A percentile compares a stretch with the other conserved stretches of the same genome.
Evolutionary conservation across 2,113 vertebrate genomes (phyloP).

Genomic region (Trogon melanurus): DNA sequence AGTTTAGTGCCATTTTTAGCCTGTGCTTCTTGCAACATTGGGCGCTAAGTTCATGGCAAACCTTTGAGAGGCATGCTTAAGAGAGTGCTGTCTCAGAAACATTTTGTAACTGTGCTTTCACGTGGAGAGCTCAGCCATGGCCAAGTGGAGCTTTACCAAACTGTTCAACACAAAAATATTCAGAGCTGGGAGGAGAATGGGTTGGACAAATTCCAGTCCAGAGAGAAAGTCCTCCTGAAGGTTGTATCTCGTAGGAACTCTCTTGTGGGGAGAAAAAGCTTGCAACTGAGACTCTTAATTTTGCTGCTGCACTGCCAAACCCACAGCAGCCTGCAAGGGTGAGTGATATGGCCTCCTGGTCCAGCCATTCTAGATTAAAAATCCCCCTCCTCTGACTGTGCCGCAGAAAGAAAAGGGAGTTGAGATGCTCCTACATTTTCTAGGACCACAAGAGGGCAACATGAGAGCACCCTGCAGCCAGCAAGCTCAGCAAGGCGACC

Average conservation of each 20-base stretch:
- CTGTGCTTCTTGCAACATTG: neutral
- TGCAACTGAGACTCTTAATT: neutral
- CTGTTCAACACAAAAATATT: constrained; percentile 37
- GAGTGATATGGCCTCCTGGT: neutral
- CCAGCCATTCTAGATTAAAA: neutral
- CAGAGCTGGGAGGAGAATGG: neutral
- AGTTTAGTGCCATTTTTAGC: neutral
- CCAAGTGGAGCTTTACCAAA: constrained; percentile 56
- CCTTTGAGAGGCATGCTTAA: neutral
- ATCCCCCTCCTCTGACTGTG: neutral
- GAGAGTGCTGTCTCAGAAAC: constrained; percentile 14
- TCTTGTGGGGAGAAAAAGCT: neutral
- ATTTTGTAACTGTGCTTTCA: constrained; percentile 52
- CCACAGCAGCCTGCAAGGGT: neutral
- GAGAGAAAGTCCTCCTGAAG: neutral
- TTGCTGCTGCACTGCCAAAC: neutral
- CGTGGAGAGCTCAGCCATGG: neutral
- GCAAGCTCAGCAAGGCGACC: neutral
- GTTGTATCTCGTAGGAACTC: neutral
- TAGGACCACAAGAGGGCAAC: constrained; percentile 65
- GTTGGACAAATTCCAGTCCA: neutral
- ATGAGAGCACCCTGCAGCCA: neutral
- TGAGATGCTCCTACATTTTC: neutral
- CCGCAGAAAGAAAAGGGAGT: neutral
- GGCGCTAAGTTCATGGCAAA: constrained; percentile 27